Base-by-base conservation (phyloP, 2,797 vertebrate species). In the Alfaro cultratus region DNA sequence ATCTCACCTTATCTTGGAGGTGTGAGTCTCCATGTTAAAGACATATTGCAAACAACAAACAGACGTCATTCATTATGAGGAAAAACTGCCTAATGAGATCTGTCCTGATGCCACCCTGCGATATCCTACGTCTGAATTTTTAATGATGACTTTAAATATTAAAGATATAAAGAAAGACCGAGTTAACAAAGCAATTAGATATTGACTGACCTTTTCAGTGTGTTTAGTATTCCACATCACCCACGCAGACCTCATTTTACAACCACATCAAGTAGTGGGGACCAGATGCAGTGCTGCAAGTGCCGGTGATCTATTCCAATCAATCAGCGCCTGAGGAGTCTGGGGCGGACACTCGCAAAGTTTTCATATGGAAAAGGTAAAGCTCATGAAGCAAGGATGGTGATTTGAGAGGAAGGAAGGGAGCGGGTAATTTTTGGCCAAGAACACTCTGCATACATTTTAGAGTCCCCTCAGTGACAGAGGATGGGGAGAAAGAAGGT, bases 131-230 rank as follows among this genome's bases (percentile, higher is more conserved):
- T 74, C 60, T 92, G 80, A 82, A 93, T 89, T 76, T 89, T 93
- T 91, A 85, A 94, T 89, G 83, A 4, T 72, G 47, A 72, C 83
- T 87, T 92, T 85, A 94, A 95, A 91, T 94, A 95, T 94, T 94
- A 88, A 95, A 83, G 81, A 76, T 87, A 77, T 83, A 89, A 93
- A 93, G 88, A 93, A 91, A 94, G 90, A 83, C 79, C 55, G 78
- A 88, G 91, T 93, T 93, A 91, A 94, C 92, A 92, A 90, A 94
- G 93, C 91, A 92, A 93, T 95, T 94, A 91, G 85, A 90, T 93
- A 92, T 87, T 92, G 89, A 91, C 91, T 92, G 91, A 95, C 91
- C 92, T 92, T 91, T 92, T 84, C 77, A 2, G 71, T 74, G 85
- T 83, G 84, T 92, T 93, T 90, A 86, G 91, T 91, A 92, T 93